Conservation (phyloP, 2,113 vertebrate genomes). For the Camelus bactrianus region DNA sequence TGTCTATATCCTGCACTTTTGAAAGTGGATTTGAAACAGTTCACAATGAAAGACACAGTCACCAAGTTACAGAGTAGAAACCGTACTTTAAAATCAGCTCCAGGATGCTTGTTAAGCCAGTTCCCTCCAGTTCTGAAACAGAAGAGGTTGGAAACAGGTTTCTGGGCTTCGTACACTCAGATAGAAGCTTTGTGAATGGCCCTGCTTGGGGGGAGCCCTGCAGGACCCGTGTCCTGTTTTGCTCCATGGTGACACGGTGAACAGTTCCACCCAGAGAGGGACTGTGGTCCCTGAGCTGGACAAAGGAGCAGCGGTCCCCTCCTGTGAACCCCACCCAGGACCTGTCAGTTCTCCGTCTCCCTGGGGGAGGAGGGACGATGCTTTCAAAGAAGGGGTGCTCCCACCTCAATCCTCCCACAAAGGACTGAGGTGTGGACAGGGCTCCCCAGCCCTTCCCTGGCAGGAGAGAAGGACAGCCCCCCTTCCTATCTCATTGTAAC, state of each 20-base stretch:
- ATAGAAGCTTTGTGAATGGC: accelerated
- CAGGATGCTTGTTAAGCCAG: no score
- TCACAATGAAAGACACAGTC: neutral
- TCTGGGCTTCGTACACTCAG: accelerated
- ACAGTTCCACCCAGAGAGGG: accelerated
- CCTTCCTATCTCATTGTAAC: neutral
- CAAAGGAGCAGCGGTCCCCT: accelerated
- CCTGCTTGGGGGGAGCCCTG: accelerated
- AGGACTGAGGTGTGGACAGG: neutral
- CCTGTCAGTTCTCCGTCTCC: neutral
- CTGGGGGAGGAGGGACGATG: neutral
- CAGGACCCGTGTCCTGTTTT: accelerated
- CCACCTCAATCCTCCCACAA: no score
- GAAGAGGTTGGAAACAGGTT: neutral
- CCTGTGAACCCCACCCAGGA: accelerated
- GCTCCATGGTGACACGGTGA: accelerated
- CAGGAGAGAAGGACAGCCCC: accelerated
- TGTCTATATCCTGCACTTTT: neutral
- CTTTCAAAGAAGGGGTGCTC: neutral
- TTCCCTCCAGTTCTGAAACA: neutral
- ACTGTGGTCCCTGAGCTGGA: neutral
- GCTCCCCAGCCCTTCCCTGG: no score
- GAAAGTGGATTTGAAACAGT: no score
- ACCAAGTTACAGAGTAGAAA: accelerated
- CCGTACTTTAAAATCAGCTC: neutral